Evolutionary conservation across 2,113 vertebrate species (phyloP).

Genomic region (Arothron firmamentum): DNA sequence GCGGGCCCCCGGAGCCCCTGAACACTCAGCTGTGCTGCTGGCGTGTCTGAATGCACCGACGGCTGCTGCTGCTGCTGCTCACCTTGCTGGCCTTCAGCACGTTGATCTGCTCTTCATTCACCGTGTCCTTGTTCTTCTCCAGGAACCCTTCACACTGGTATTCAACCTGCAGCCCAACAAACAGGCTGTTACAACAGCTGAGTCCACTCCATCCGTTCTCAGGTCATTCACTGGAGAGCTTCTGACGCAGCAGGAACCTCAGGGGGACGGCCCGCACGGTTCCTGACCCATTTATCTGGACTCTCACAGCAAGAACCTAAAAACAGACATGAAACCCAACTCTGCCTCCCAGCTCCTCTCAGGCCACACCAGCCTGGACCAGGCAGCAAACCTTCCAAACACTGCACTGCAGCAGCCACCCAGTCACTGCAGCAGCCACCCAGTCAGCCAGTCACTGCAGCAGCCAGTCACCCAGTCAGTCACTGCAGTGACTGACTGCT

Average conservation of each 20-base stretch:
- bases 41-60: background rate
- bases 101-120: constrained; percentile 97
- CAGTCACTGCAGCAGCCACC: no score
- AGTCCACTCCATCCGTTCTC: no score
- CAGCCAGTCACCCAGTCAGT: no score
- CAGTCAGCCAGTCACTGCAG: no score
- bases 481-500: no score
- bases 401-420: no score
- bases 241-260: no score
- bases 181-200: background rate
- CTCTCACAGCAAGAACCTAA: constrained; percentile 38
- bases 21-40: background rate
- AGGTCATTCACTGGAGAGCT: no score
- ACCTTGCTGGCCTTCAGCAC: constrained; percentile 98
- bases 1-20: no score
- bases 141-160: constrained; percentile 98
- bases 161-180: constrained; percentile 80
- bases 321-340: constrained; percentile 37
- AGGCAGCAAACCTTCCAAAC: background rate
- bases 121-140: constrained; percentile 98
- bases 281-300: constrained; percentile 19
- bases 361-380: constrained; percentile 1
- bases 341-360: background rate
- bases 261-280: constrained; percentile 1
- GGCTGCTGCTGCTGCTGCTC: constrained; percentile 9